Conservation (phyloP, 2,888 invertebrate genomes). For the Pseudococcus jackbeardsleyi region DNA sequence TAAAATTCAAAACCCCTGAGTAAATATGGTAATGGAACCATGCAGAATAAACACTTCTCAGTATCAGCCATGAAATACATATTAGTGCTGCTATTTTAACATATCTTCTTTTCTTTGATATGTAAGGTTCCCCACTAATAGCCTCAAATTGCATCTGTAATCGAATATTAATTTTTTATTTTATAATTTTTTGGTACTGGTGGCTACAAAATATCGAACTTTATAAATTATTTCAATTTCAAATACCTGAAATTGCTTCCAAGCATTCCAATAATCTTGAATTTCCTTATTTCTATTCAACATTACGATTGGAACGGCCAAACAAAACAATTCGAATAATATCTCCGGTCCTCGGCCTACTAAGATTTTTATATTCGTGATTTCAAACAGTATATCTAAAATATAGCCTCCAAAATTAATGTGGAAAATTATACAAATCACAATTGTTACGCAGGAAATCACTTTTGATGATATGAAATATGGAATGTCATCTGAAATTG, state of each 20-base stretch:
- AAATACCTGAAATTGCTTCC: neutral
- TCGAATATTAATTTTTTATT: too few species aligned
- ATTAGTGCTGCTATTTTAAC: neutral
- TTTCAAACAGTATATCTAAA: neutral
- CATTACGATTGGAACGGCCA: neutral
- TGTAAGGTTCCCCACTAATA: neutral
- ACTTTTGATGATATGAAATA: neutral
- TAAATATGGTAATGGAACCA: neutral
- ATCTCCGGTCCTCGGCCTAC: neutral
- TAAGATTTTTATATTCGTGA: too few species aligned
- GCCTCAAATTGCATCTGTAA: neutral
- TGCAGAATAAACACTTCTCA: neutral
- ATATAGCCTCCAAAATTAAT: neutral
- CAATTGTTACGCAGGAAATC: neutral
- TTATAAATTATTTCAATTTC: neutral
- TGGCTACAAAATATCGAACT: neutral
- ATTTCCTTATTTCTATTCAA: neutral
- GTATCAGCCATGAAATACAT: neutral
- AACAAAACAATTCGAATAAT: neutral
- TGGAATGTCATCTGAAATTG: neutral
- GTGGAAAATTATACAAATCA: neutral
- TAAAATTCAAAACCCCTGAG: neutral
- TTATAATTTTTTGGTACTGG: too few species aligned
- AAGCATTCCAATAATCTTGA: neutral
- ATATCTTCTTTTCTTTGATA: neutral